Conservation (phyloP, 1,140 invertebrate species). For the Triops longicaudatus region DNA sequence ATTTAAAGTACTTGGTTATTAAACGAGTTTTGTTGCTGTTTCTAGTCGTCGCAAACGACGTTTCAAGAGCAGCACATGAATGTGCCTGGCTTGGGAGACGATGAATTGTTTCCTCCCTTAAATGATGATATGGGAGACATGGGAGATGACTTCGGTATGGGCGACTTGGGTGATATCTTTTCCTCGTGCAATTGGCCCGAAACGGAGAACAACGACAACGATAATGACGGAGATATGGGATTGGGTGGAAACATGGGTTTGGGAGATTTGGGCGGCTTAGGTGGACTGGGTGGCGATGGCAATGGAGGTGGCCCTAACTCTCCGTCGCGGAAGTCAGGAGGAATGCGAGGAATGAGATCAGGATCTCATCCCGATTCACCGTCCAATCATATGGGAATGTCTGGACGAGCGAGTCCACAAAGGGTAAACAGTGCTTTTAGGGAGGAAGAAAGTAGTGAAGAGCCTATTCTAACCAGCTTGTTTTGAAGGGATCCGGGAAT, state of each 20-base stretch:
- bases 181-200: conserved; percentile 31
- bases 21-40: conserved; percentile 31
- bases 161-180: conserved; percentile 31
- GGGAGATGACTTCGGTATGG: conserved; percentile 52
- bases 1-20: not conserved
- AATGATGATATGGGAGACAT: conserved; percentile 55
- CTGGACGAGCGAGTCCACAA: not conserved
- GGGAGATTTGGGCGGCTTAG: conserved; percentile 30
- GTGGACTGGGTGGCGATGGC: conserved; percentile 30
- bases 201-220: conserved; percentile 29
- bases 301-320: conserved; percentile 30
- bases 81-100: conserved; percentile 62
- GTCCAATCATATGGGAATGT: not conserved
- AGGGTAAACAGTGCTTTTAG: not conserved
- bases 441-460: not conserved
- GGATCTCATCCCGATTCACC: not conserved
- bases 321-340: conserved; percentile 32
- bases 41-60: conserved; percentile 72
- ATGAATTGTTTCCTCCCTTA: conserved; percentile 58
- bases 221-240: conserved; percentile 30
- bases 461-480: not conserved
- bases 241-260: conserved; percentile 31
- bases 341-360: conserved; percentile 31
- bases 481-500: conserved; percentile 33
- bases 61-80: conserved; percentile 73